Base-by-base conservation (phyloP, 2,888 invertebrate genomes). In the Clivina fossor region DNA sequence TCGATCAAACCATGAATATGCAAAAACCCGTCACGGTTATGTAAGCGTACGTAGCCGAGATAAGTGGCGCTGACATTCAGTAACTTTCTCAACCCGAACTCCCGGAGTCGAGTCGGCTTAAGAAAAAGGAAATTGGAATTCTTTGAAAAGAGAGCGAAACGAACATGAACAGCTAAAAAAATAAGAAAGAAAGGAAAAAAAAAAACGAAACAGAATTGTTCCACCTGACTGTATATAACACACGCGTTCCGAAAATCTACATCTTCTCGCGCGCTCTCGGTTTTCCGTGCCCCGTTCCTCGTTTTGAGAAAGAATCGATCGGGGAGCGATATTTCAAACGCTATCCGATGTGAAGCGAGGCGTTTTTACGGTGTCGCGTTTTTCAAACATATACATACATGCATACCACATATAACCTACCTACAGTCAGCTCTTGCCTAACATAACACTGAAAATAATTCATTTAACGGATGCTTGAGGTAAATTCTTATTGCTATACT, bases 301-400 rank as follows among this genome's bases (percentile, higher is more conserved):
- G 40, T 37, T 7, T 13, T 5, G 37, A 16, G 40, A 11, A 11
- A 16, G 53, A 53, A 53, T 53, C 53, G 53, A 53, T 53, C 32
- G 53, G 53, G n/a, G n/a, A n/a, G 28, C 35, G 53, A 53, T 53
- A 53, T 53, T 44, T 53, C 53, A 53, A 53, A 53, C 53, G 53
- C 37, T 53, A 53, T 53, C 53, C 53, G 53, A 53, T 53, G 53
- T 53, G 53, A 44, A 53, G 35, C 44, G 53, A n/a, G 44, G 53
- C 53, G 37, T 53, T 53, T 53, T 53, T 53, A 53, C 53, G 53
- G 44, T 53, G 53, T 53, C 53, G 53, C 53, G 53, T 53, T 53
- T 53, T 53, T 53, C 53, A 53, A 44, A 53, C 44, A 53, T 44
- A 44, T 44, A 53, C 44, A 53, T 53, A 53, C 53, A 53, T n/a